Evolutionary conservation across 2,113 vertebrate genomes (phyloP).

Genomic region (Pterophyllum scalare): DNA sequence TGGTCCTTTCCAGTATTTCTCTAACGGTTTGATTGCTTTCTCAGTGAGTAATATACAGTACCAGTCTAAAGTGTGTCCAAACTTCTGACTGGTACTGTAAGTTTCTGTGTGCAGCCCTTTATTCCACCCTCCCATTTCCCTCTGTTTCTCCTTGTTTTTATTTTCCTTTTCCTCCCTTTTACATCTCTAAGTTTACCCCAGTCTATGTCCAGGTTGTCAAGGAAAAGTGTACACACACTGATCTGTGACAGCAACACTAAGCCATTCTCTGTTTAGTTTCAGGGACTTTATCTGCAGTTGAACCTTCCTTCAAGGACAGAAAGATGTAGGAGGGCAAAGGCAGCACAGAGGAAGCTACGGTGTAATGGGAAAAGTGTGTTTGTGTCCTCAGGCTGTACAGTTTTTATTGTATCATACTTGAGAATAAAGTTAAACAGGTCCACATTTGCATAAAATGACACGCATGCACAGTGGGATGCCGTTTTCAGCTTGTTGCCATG

Average conservation of each 20-base stretch:
- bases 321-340: background rate
- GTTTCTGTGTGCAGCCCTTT: no score
- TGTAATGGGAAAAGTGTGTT: background rate
- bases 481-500: conserved; percentile 21
- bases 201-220: conserved; percentile 28
- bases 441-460: conserved; percentile 36
- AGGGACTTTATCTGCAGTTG: conserved; percentile 6
- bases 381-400: background rate
- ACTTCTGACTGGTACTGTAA: no score
- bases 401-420: conserved; percentile 2
- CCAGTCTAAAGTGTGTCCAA: no score
- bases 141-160: background rate
- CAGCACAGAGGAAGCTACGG: background rate
- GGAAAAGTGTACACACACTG: conserved; percentile 55
- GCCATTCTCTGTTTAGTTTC: conserved; percentile 30
- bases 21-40: background rate
- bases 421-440: conserved; percentile 11
- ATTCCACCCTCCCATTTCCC: background rate
- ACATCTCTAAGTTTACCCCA: background rate
- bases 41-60: background rate
- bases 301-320: conserved; percentile 42
- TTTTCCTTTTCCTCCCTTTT: background rate
- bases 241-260: conserved; percentile 43
- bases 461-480: conserved; percentile 25
- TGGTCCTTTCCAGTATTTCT: background rate